Evolutionary conservation across 2,888 invertebrate genomes (phyloP), one percentile per base, ranked within the genome.

Genomic region (Venusia cambrica): DNA sequence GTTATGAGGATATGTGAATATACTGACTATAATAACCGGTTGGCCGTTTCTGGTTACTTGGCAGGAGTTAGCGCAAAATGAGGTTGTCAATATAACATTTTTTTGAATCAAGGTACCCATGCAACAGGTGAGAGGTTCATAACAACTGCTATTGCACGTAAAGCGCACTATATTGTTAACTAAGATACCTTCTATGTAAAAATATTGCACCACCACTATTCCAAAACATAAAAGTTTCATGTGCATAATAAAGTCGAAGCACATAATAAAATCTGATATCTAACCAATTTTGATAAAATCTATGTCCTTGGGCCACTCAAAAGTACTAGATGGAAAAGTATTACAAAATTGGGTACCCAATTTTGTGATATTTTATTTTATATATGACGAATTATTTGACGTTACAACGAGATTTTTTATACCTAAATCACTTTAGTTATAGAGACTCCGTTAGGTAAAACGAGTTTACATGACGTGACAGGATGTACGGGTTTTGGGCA

Each of bases 11-110:
- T 61, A 53, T 25, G 49, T 36, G 31, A 47, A 53, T 4, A 25
- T 31, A 20, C 39, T 30, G 3, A 45, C n/a, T 16, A 61, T 57
- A 4, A 45, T 28, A 5, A 36, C 29, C 4, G 28, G 43, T 13
- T 29, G 30, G 5, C 30, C 40, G 3, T 17, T 36, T 24, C 38
- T 48, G 3, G 18, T 11, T 2, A 69, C 51, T 20, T 61, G 39
- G 49, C 77, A 78, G 1, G 51, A 51, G 38, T 52, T 30, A n/a
- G 74, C 73, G 37, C 80, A 79, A 34, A 42, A 55, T 1, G 61
- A 51, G 0, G 73, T 71, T 4, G 77, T 72, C 19, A 78, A 24
- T 3, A 68, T 51, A 15, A 67, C 47, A 22, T 62, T 58, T 1
- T 60, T 53, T 13, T 54, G 48, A 33, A 79, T 52, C 9, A 61